Evolutionary conservation across 1,140 invertebrate species (phyloP), one percentile per base, ranked within the genome.

Genomic region (Drosophila melanica): DNA sequence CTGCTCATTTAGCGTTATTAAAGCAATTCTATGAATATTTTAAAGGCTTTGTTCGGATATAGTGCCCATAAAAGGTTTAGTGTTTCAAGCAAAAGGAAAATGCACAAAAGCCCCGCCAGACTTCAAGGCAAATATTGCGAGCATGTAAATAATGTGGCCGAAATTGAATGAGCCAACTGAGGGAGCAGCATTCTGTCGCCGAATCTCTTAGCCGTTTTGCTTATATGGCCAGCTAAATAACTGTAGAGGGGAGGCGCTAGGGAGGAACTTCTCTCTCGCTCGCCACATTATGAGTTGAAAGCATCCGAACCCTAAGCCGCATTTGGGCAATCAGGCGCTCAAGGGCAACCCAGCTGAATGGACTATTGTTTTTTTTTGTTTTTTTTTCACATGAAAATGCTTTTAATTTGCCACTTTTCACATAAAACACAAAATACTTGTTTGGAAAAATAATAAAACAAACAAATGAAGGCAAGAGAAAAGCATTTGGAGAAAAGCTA

Each of bases 21-120:
- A 87, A 89, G 84, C 84, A 77, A 89, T 87, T 84, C 84, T 77
- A 87, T 87, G 79, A 87, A 87, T 87, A 87, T 89, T 87, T 87
- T 89, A 89, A 84, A 71, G 77, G 84, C 72, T 84, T 74, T 78
- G 51, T 71, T 76, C 75, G 62, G 30, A 45, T 42, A 8, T 33
- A n/a, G 27, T 51, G 45, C 27, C 47, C 53, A 66, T 65, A 84
- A 89, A 84, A 87, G 84, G 82, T 87, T 87, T 87, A 84, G 68
- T 77, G 64, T 89, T 82, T 89, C 82, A 44, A 27, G 5, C 27
- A 47, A 69, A 37, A 51, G 59, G 20, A 57, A 63, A 64, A 39
- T 57, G 62, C 63, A 68, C 41, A 58, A 63, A 70, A 60, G 44
- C 63, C 54, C 30, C 27, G 48, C 27, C 45, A 23, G 66, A 74